Conservation (phyloP, 2,113 vertebrate genomes). For the Cololabis saira region DNA sequence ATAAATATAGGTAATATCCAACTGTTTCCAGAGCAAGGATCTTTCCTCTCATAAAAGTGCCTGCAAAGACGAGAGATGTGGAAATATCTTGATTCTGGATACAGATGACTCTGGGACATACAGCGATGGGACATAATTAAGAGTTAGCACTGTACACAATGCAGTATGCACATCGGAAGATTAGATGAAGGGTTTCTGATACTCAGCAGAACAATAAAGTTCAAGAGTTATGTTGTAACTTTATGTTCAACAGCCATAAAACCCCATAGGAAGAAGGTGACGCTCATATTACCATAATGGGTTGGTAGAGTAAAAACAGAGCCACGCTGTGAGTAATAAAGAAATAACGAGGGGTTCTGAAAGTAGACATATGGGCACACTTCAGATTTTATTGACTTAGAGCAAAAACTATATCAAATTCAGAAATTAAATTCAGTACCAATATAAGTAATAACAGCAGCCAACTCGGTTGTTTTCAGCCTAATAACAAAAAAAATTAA, state of each 20-base stretch:
- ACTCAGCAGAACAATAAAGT: not conserved
- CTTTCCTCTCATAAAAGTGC: too few species aligned
- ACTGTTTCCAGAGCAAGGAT: too few species aligned
- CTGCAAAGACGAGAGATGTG: not conserved
- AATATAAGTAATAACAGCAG: not conserved
- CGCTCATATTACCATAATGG: not conserved
- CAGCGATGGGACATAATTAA: not conserved
- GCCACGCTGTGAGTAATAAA: too few species aligned
- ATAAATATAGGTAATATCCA: too few species aligned
- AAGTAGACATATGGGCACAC: constrained; percentile 1
- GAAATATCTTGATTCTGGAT: not conserved
- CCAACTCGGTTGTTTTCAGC: not conserved
- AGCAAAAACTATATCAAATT: not conserved
- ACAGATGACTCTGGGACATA: not conserved
- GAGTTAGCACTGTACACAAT: not conserved
- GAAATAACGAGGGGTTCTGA: too few species aligned
- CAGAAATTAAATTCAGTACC: not conserved
- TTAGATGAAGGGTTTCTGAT: too few species aligned
- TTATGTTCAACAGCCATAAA: not conserved
- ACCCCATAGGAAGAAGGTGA: not conserved
- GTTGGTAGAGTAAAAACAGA: too few species aligned
- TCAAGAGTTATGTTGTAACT: not conserved
- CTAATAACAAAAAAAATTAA: not conserved
- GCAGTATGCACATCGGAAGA: not conserved
- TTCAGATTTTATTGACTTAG: not conserved